Conservation (phyloP, 2,113 vertebrate species). For the Atherinomorus stipes region DNA sequence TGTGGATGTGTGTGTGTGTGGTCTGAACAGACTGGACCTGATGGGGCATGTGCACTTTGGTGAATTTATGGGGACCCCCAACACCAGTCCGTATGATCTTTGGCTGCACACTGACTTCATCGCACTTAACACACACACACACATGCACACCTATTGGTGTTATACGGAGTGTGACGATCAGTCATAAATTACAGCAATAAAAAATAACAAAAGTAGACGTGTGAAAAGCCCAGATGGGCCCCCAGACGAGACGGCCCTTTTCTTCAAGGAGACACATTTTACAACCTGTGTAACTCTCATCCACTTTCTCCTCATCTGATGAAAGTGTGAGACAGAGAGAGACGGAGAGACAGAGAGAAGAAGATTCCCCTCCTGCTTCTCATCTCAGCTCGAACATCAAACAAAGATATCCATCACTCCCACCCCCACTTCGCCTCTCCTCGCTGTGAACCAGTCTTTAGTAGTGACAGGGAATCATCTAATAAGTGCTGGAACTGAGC, state of each 20-base stretch:
- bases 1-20: slow-evolving; percentile 51
- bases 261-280: slow-evolving; percentile 51
- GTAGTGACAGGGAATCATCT: slow-evolving; percentile 70
- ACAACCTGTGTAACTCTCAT: slow-evolving; percentile 36
- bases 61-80: slow-evolving; percentile 65
- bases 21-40: slow-evolving; percentile 46
- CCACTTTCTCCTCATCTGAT: slow-evolving; percentile 31
- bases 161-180: slow-evolving; percentile 62
- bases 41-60: slow-evolving; percentile 46
- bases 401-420: slow-evolving; percentile 79
- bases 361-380: slow-evolving; percentile 63
- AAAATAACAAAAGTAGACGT: slow-evolving; percentile 69
- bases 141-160: slow-evolving; percentile 46
- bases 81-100: slow-evolving; percentile 45
- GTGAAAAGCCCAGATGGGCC: slow-evolving; percentile 71
- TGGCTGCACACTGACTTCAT: slow-evolving; percentile 57
- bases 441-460: slow-evolving; percentile 56
- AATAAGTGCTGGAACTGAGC: slow-evolving; percentile 45
- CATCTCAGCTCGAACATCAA: slow-evolving; percentile 64
- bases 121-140: slow-evolving; percentile 48
- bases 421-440: slow-evolving; percentile 56
- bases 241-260: slow-evolving; percentile 47
- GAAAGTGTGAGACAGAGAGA: slow-evolving; percentile 36
- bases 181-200: slow-evolving; percentile 74
- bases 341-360: slow-evolving; percentile 45